Evolutionary conservation across 1,140 invertebrate species (phyloP), one percentile per base, ranked within the genome.

Genomic region (Dufourea novaeangliae): DNA sequence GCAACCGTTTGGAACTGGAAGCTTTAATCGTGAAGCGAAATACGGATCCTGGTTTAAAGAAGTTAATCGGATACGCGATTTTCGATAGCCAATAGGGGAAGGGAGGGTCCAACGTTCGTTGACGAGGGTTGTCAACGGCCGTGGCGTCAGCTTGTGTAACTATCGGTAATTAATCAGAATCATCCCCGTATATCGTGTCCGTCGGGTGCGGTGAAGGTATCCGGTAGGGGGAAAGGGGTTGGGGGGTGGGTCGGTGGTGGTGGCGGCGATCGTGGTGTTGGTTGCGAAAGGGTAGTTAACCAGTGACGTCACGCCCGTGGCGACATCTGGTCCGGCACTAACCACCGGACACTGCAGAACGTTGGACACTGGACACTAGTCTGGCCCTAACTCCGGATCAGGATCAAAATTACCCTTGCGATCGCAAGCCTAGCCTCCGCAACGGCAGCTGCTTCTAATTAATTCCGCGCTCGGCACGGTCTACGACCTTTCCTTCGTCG

Each of bases 101-200:
- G 67, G 62, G 27, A 37, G 54, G 54, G 27, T 50, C 41, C 29
- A 62, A 17, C 29, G 50, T 78, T 50, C 80, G 78, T 81, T 83
- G 72, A 85, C 81, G 81, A 85, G 82, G 79, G 85, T 72, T 87
- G 83, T 79, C 84, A 82, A 84, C 84, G 83, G 83, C 72, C 78
- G n/a, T 87, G 90, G 90, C 90, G 90, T 90, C 91, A 91, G 92
- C 91, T 92, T 92, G 91, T 90, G 89, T 88, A 92, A 92, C 90
- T 91, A 92, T 92, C 88, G 91, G 89, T 89, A 92, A 92, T 92
- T 92, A 93, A 92, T 92, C 91, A 93, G 91, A 92, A 92, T 92
- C 88, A 91, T 92, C 91, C 89, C 90, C 85, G 88, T 90, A 89
- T 89, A 89, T 89, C 87, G 91, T 88, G 86, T 89, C 85, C 83